phyloP scores from a whole-genome alignment of 1,140 invertebrate genomes.

The Spodoptera litura region DNA sequence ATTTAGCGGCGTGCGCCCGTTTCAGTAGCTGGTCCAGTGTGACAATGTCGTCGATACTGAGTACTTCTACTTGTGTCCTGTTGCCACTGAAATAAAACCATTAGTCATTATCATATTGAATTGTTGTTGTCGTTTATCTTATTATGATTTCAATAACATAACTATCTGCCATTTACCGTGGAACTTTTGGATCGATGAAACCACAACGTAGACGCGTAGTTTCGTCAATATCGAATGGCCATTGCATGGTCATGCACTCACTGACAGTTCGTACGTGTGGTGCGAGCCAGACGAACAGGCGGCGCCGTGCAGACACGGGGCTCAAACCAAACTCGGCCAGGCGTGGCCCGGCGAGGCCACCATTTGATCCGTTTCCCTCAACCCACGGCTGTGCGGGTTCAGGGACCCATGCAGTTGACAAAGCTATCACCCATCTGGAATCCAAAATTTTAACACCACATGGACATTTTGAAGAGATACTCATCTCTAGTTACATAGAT shows the following conservation, averaged over 20 bases:
- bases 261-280: neutral
- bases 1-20: neutral
- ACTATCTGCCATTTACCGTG: neutral
- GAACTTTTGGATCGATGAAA: neutral
- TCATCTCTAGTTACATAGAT: too few relatives aligned
- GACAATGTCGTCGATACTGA: too few relatives aligned
- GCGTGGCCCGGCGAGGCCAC: conserved; percentile 3
- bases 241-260: neutral
- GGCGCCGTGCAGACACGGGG: neutral
- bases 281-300: neutral
- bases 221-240: neutral
- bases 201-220: neutral
- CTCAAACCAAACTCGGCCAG: conserved; percentile 7
- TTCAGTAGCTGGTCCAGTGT: neutral
- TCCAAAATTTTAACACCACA: neutral
- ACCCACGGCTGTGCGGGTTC: neutral
- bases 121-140: too few relatives aligned
- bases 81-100: too few relatives aligned
- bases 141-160: too few relatives aligned
- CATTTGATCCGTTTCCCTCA: neutral
- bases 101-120: too few relatives aligned
- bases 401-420: conserved; percentile 16
- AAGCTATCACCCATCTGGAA: conserved; percentile 1
- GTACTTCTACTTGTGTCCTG: too few relatives aligned
- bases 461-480: too few relatives aligned